These are phyloP conservation scores for Nematolebias whitei DNA, from an alignment of 2,113 vertebrate genomes.

Conservation along the genomic window DNA sequence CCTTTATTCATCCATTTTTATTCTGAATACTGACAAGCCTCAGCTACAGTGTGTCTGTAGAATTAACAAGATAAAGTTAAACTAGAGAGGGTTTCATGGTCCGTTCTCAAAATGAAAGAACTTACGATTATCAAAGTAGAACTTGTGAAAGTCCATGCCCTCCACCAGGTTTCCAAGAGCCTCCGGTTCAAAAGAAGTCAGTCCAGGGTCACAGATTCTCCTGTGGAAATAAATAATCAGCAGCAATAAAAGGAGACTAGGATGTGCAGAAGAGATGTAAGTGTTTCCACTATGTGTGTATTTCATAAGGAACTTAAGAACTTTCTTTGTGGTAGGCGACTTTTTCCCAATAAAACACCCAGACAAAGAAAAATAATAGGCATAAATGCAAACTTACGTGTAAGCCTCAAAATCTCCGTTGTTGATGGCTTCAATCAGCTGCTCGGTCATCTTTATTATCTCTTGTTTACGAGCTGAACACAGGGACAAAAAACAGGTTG, in stretches of 20 bases:
- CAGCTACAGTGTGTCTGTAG: neutral
- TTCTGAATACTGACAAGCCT: neutral
- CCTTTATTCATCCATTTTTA: neutral
- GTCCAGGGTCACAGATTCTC: slow-evolving; percentile 98
- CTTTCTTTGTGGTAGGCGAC: neutral
- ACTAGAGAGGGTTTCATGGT: no score
- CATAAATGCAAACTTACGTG: slow-evolving; percentile 85
- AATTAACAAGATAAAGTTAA: neutral
- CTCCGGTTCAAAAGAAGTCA: slow-evolving; percentile 98
- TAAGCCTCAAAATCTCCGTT: slow-evolving; percentile 99
- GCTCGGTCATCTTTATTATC: slow-evolving; percentile 99
- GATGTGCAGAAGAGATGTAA: neutral
- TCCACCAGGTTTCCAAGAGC: slow-evolving; percentile 98
- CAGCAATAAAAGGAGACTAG: neutral
- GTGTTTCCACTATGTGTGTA: neutral
- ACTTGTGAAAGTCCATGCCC: slow-evolving; percentile 99
- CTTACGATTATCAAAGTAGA: slow-evolving; percentile 99
- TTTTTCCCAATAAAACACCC: neutral
- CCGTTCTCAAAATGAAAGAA: neutral
- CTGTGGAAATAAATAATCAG: slow-evolving; percentile 69
- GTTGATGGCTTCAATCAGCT: slow-evolving; percentile 99
- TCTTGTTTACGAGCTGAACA: slow-evolving; percentile 95
- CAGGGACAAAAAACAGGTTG: neutral
- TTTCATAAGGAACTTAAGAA: neutral
- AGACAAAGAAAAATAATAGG: neutral